These are phyloP conservation scores for Acanthosepion pharaonis DNA, from an alignment of 2,888 invertebrate species.

Conservation along the genomic window DNA sequence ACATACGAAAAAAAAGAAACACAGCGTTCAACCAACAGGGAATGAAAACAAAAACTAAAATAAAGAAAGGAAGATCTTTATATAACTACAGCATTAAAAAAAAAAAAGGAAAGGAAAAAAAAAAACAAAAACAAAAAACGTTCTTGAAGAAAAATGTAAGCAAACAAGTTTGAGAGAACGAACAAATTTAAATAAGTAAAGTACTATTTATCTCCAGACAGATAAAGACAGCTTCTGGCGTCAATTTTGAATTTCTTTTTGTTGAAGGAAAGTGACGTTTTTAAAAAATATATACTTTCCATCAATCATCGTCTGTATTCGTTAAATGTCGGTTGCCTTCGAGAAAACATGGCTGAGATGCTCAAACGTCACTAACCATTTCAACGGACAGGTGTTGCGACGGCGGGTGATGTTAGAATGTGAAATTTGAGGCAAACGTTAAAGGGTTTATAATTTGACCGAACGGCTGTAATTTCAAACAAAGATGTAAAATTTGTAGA, in stretches of 20 bases:
- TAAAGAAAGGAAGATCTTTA: too few species aligned
- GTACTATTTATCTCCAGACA: slow-evolving; percentile 18
- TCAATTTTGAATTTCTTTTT: background rate
- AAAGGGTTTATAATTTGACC: background rate
- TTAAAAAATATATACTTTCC: background rate
- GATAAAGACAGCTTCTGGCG: background rate
- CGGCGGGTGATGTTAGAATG: background rate
- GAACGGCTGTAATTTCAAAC: background rate
- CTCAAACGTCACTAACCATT: background rate
- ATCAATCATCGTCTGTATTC: background rate
- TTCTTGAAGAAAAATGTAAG: too few species aligned
- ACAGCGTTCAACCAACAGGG: too few species aligned
- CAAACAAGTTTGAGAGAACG: too few species aligned
- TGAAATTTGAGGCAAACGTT: background rate
- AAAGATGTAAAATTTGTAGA: too few species aligned
- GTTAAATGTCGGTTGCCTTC: background rate
- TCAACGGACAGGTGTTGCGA: background rate
- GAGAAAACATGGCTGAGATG: background rate
- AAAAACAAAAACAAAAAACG: too few species aligned
- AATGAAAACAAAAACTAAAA: too few species aligned
- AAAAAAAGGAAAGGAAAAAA: too few species aligned
- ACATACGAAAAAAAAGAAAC: too few species aligned
- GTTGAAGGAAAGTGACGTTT: background rate
- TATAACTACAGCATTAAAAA: too few species aligned
- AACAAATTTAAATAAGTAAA: background rate